These are phyloP conservation scores for Micronycteris hirsuta DNA, from an alignment of 2,113 vertebrate species.

Conservation along the genomic window DNA sequence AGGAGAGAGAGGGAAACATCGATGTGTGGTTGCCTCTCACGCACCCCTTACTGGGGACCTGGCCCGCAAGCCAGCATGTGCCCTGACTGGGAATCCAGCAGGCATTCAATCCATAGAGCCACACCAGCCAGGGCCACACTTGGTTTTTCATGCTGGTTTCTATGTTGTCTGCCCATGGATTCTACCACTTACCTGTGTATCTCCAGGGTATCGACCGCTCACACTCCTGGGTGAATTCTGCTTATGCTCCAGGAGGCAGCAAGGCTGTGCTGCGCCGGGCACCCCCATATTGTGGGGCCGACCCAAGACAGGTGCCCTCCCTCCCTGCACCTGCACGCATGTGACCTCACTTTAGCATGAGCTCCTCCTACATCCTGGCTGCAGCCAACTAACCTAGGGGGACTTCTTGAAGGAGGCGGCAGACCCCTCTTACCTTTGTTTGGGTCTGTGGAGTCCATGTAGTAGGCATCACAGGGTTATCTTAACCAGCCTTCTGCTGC, in stretches of 20 bases:
- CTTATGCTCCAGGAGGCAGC: slow-evolving; percentile 92
- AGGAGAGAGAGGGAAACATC: no score
- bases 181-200: background rate
- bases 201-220: slow-evolving; percentile 94
- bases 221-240: slow-evolving; percentile 96
- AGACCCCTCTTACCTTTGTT: background rate
- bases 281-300: slow-evolving; percentile 88
- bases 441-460: background rate
- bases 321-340: slow-evolving; percentile 24
- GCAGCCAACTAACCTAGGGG: slow-evolving; percentile 34
- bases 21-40: no score
- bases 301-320: slow-evolving; percentile 92
- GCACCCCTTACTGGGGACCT: no score
- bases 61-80: no score
- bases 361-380: background rate
- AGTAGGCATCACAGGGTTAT: background rate
- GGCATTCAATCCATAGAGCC: no score
- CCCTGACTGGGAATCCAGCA: no score
- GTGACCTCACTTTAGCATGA: slow-evolving; percentile 24
- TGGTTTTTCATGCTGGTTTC: background rate
- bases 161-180: background rate
- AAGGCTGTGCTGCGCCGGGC: slow-evolving; percentile 91
- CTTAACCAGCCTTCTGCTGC: background rate
- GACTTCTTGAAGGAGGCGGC: background rate
- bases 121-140: background rate